Evolutionary conservation across 2,888 invertebrate species (phyloP).

Genomic region (Cantharis rustica): DNA sequence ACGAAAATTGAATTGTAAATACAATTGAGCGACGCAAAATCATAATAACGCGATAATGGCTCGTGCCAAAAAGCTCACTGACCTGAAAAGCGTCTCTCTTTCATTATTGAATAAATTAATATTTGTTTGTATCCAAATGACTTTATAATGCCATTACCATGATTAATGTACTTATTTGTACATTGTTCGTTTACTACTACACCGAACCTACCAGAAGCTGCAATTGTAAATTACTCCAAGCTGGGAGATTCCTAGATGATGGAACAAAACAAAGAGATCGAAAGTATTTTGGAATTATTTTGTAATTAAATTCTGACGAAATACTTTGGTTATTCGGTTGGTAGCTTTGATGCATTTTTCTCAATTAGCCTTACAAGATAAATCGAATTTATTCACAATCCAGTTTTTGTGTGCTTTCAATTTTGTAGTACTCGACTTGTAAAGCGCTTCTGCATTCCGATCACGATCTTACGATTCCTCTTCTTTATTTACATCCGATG

Average conservation of each 20-base stretch:
- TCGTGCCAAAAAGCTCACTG: conserved; percentile 4
- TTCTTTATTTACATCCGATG: neutral
- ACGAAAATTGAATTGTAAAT: neutral
- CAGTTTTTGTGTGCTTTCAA: neutral
- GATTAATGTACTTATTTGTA: neutral
- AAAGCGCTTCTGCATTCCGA: neutral
- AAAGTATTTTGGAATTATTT: neutral
- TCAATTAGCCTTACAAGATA: neutral
- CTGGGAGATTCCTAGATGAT: neutral
- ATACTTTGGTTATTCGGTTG: neutral
- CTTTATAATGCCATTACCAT: neutral
- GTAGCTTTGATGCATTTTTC: neutral
- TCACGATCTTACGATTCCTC: neutral
- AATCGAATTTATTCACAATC: neutral
- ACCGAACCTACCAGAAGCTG: neutral
- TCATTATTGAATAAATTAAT: neutral
- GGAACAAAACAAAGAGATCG: neutral
- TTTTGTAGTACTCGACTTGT: neutral
- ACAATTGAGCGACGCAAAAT: neutral
- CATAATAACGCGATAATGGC: neutral
- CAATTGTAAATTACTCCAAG: neutral
- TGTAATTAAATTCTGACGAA: neutral
- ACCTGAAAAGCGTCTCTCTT: neutral
- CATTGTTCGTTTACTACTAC: neutral
- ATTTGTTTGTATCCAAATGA: neutral